phyloP scores from a whole-genome alignment of 2,113 vertebrate species.

The Spheniscus mendiculus region DNA sequence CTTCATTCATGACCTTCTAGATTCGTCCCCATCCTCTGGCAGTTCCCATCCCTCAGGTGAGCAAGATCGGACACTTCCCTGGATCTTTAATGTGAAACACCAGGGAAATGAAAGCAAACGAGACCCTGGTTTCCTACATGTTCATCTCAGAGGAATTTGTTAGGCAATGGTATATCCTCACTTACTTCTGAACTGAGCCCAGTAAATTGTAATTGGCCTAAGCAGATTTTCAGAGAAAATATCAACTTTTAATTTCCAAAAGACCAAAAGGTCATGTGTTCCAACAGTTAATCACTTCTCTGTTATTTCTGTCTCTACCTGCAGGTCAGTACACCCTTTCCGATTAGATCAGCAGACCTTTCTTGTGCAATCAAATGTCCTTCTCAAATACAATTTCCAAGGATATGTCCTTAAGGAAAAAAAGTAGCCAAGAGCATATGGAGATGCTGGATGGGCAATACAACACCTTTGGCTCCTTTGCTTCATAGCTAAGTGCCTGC shows the following conservation, averaged over 20 bases:
- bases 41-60: neutral
- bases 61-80: rapidly evolving
- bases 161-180: neutral
- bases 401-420: neutral
- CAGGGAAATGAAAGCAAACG: neutral
- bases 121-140: neutral
- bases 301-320: neutral
- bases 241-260: neutral
- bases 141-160: neutral
- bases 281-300: neutral
- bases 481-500: neutral
- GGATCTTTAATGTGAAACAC: neutral
- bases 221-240: neutral
- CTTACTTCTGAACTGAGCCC: neutral
- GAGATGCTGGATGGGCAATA: neutral
- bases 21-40: neutral
- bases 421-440: rapidly evolving
- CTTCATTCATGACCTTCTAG: neutral
- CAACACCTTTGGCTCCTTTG: neutral
- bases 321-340: neutral
- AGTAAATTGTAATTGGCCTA: neutral
- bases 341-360: neutral
- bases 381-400: neutral
- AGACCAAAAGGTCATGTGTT: neutral
- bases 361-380: neutral